Evolutionary conservation across 2,888 invertebrate genomes (phyloP), one percentile per base, ranked within the genome.

Genomic region (Chelonus formosanus): DNA sequence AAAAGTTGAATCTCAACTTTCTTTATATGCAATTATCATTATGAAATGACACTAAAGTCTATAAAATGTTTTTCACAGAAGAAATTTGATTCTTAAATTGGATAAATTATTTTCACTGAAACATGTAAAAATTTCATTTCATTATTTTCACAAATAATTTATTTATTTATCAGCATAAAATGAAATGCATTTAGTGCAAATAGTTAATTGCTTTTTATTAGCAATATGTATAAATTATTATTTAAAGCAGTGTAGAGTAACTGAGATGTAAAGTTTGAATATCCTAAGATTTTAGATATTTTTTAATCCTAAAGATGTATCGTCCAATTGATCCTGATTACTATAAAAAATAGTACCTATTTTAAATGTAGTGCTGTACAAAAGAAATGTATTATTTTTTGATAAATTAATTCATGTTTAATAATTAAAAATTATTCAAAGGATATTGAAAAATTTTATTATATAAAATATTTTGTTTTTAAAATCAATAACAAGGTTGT

Each of bases 71-170:
- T 70, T 63, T 68, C 44, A 34, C 54, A 36, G 8, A 34, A 43
- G 45, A 65, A 65, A 64, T 54, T 63, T 47, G 53, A 50, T 55
- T 57, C 36, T 20, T 20, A 20, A 2, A 20, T 20, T 20, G 20
- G 20, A 1, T 20, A 1, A 20, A 20, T 20, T 20, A 20, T 20
- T 20, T 20, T 20, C 2, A 20, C 20, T 2, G 2, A 20, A 20
- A 67, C 60, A 58, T 72, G 70, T 67, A 54, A 67, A 73, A 67
- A 61, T 73, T 74, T 65, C 36, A 65, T 66, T 48, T 62, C 59
- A 63, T 36, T n/a, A 36, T n/a, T 52, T 20, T 20, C 20, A 62
- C 43, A 34, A 35, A 20, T 40, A 20, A 20, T 55, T 10, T 10
- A 48, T 10, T 8, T 48, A 10, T 10, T 20, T 20, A 20, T 2